Conservation (phyloP, 2,113 vertebrate genomes). For the Pangasianodon hypophthalmus region DNA sequence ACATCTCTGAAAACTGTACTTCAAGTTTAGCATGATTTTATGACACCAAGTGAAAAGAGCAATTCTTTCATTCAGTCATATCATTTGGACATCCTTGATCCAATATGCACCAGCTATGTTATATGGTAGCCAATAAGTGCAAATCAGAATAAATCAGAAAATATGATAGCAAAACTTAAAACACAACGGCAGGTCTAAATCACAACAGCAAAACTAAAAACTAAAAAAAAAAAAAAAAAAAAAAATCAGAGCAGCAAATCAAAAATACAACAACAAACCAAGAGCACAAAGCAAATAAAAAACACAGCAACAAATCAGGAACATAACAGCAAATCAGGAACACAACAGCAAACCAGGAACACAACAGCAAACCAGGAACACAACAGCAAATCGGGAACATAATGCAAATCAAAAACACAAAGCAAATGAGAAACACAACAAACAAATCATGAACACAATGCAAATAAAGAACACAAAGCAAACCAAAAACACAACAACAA, state of each 20-base stretch:
- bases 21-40: background rate
- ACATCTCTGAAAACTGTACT: background rate
- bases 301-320: no score
- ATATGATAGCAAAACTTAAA: background rate
- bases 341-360: background rate
- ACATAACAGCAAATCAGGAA: background rate
- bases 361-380: no score
- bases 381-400: no score
- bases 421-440: background rate
- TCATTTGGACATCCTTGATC: background rate
- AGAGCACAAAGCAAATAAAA: no score
- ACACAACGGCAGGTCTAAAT: background rate
- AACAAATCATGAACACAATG: background rate
- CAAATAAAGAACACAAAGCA: background rate
- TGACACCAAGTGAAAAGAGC: background rate
- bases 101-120: background rate
- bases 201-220: background rate
- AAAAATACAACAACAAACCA: no score
- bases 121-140: background rate
- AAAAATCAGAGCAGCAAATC: no score
- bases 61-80: background rate
- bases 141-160: background rate
- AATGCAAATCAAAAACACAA: background rate
- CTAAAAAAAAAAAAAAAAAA: background rate
- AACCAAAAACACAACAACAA: background rate